Evolutionary conservation across 1,140 invertebrate species (phyloP).

Genomic region (Rhyacophila brunnea): DNA sequence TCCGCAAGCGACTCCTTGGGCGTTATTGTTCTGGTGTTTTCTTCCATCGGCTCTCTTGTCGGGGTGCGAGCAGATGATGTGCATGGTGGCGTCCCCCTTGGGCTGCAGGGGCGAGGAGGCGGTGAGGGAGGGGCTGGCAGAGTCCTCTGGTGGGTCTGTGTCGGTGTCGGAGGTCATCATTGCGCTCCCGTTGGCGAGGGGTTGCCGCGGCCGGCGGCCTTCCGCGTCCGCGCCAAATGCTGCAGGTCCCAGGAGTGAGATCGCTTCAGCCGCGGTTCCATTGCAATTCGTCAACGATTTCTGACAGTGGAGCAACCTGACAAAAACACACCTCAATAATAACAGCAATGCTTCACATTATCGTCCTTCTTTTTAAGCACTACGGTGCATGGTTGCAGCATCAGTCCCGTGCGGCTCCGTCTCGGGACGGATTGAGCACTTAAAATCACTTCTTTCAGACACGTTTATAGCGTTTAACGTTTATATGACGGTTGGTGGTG

Average conservation of each 20-base stretch:
- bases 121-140: slow-evolving; percentile 37
- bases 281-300: slow-evolving; percentile 60
- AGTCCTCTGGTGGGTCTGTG: no score
- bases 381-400: no score
- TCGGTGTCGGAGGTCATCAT: neutral
- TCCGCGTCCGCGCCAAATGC: slow-evolving; percentile 37
- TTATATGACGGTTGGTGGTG: no score
- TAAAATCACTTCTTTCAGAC: no score
- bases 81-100: slow-evolving; percentile 32
- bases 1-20: slow-evolving; percentile 22
- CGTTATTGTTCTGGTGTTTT: slow-evolving; percentile 29
- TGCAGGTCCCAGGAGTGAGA: slow-evolving; percentile 7
- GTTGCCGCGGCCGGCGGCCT: slow-evolving; percentile 29
- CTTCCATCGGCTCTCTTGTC: slow-evolving; percentile 15
- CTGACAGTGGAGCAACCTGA: slow-evolving; percentile 57
- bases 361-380: no score
- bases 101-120: slow-evolving; percentile 20
- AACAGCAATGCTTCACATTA: no score
- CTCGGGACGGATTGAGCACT: no score
- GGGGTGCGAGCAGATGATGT: slow-evolving; percentile 26
- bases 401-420: no score
- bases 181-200: slow-evolving; percentile 36
- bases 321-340: no score
- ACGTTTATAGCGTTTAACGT: no score
- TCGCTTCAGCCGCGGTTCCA: slow-evolving; percentile 38